Evolutionary conservation across 2,888 invertebrate genomes (phyloP), one percentile per base, ranked within the genome.

Genomic region (Leptopilina myrica): DNA sequence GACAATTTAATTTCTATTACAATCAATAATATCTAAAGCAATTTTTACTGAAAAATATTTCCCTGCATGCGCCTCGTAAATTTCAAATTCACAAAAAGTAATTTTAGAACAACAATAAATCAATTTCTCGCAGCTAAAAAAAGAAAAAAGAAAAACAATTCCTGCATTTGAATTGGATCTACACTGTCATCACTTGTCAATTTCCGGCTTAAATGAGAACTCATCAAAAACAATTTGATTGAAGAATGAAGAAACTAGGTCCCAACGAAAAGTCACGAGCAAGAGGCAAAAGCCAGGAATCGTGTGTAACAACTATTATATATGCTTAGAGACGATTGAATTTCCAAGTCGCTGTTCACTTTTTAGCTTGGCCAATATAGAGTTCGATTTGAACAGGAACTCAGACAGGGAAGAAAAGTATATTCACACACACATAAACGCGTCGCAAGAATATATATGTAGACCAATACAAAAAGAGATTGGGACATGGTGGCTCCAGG

Each of bases 281-380:
- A 46, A 64, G n/a, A 64, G n/a, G 46, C 73, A 33, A 73, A 64
- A 26, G 46, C 73, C 73, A 73, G 78, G 76, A 65, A 66, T 66
- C 77, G 80, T 59, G 76, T 49, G 59, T 40, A 79, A 77, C 67
- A 59, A 76, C 69, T 77, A 73, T 78, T 80, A 78, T 66, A 53
- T 56, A 33, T 33, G 33, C n/a, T 33, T 46, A 49, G 49, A 49
- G 49, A 64, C 80, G 79, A 82, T 76, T 78, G 69, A 77, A 79
- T 80, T 80, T 79, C 66, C 11, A n/a, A 77, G 56, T 67, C 64
- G 64, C 43, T 78, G 75, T 40, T 78, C 77, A 64, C 67, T 77
- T 78, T 81, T 78, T 46, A 79, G 33, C 56, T 56, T 56, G 62
- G 9, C 73, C 73, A 73, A 56, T 73, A 73, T 73, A 56, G 56